Conservation (phyloP, 1,140 invertebrate species). For the Drosophila pruinosa region DNA sequence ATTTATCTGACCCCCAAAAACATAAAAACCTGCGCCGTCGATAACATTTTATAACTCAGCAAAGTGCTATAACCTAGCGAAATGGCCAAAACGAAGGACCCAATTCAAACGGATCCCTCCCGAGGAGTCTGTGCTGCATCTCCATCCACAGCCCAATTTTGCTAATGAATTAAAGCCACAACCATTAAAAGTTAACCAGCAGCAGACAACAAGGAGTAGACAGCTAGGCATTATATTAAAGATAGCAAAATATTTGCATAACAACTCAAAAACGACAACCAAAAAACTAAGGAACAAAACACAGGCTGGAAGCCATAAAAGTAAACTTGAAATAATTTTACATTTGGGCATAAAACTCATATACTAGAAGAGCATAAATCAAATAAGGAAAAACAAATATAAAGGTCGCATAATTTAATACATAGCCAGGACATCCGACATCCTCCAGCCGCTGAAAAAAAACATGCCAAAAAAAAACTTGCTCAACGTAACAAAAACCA, state of each 20-base stretch:
- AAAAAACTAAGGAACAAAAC: constrained; percentile 4
- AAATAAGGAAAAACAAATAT: constrained; percentile 25
- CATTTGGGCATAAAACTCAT: constrained; percentile 33
- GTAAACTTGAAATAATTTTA: constrained; percentile 61
- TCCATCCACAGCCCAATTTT: constrained; percentile 1
- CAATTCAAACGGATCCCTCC: constrained; percentile 10
- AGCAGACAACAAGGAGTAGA: not conserved
- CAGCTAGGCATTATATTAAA: constrained; percentile 30
- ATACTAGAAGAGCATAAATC: constrained; percentile 62
- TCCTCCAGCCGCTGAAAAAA: constrained; percentile 8
- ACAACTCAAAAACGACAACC: constrained; percentile 1
- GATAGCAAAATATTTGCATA: constrained; percentile 67
- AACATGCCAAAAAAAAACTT: not conserved
- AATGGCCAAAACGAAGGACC: constrained; percentile 22
- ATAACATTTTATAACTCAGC: constrained; percentile 76
- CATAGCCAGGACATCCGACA: constrained; percentile 3
- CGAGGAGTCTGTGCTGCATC: not conserved
- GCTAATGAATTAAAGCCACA: constrained; percentile 72
- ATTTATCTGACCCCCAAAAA: constrained; percentile 70
- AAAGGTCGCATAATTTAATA: constrained; percentile 62
- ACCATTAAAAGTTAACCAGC: constrained; percentile 65
- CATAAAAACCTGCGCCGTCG: constrained; percentile 78
- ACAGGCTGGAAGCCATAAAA: constrained; percentile 21
- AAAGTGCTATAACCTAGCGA: constrained; percentile 61
- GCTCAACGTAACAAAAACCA: not conserved